These are phyloP conservation scores for Odobenus rosmarus DNA, from an alignment of 2,113 vertebrate species.

Conservation along the genomic window DNA sequence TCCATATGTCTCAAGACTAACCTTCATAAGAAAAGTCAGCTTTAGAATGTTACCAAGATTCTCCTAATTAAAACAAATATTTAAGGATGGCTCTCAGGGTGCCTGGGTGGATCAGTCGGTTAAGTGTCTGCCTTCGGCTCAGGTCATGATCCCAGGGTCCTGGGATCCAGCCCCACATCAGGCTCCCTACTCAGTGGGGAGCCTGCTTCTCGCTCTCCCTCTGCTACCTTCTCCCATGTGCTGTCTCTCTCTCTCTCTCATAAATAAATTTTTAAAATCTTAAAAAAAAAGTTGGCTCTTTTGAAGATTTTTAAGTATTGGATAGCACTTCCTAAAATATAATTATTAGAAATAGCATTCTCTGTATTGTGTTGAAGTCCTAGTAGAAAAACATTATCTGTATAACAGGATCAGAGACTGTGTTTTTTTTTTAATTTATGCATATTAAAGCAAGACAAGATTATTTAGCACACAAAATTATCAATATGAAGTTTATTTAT, in stretches of 20 bases:
- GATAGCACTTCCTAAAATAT: not conserved
- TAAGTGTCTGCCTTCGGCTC: not conserved
- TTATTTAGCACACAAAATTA: not conserved
- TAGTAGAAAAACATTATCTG: not conserved
- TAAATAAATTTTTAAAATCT: too few species aligned
- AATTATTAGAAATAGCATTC: not conserved
- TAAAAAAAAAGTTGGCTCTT: not conserved
- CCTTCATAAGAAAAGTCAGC: not conserved
- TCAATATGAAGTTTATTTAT: not conserved
- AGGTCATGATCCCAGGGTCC: not conserved
- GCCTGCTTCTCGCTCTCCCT: too few species aligned
- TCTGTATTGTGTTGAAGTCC: not conserved
- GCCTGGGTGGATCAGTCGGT: not conserved
- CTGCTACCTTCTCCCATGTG: too few species aligned
- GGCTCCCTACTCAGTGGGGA: too few species aligned
- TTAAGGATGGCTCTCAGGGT: not conserved
- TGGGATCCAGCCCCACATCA: not conserved
- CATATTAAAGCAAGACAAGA: not conserved
- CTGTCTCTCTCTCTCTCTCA: too few species aligned
- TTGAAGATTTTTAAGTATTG: not conserved
- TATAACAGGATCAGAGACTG: not conserved
- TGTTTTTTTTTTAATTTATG: too few species aligned
- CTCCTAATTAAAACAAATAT: not conserved
- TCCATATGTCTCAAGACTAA: not conserved
- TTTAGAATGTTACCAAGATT: not conserved